These are phyloP conservation scores for Petrolisthes cinctipes DNA, from an alignment of 2,888 invertebrate genomes.

Conservation along the genomic window DNA sequence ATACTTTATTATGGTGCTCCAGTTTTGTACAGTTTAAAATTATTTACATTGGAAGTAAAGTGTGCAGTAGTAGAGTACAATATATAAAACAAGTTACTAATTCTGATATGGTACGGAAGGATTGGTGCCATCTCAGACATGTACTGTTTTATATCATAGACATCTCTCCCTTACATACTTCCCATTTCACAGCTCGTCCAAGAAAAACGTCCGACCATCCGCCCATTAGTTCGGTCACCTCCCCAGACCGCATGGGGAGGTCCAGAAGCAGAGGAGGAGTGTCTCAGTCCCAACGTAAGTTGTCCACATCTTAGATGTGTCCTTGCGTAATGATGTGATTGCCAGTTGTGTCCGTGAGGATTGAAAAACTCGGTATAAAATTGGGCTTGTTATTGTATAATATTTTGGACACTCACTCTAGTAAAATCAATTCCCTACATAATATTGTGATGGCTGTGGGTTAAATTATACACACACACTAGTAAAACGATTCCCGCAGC, in stretches of 20 bases:
- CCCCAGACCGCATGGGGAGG: conserved; percentile 61
- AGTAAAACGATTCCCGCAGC: conserved; percentile 74
- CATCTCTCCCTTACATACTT: background rate
- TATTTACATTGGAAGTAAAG: no score
- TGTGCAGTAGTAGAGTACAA: no score
- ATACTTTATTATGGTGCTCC: no score
- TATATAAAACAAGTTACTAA: no score
- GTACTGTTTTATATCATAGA: no score
- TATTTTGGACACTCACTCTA: no score
- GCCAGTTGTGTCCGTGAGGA: no score
- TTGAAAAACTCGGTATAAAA: no score
- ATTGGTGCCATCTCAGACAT: background rate
- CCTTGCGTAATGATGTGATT: background rate
- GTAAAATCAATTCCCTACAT: no score
- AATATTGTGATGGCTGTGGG: no score
- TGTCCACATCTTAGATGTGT: background rate
- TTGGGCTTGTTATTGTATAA: no score
- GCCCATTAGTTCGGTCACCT: conserved; percentile 63
- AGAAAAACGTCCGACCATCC: conserved; percentile 63
- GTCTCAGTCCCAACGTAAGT: conserved; percentile 65
- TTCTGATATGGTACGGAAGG: background rate
- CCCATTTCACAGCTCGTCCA: conserved; percentile 59
- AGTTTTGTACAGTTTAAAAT: no score
- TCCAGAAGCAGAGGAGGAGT: conserved; percentile 62
- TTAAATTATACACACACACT: background rate